phyloP scores from a whole-genome alignment of 2,797 vertebrate genomes.

The Lindbergichthys nudifrons region DNA sequence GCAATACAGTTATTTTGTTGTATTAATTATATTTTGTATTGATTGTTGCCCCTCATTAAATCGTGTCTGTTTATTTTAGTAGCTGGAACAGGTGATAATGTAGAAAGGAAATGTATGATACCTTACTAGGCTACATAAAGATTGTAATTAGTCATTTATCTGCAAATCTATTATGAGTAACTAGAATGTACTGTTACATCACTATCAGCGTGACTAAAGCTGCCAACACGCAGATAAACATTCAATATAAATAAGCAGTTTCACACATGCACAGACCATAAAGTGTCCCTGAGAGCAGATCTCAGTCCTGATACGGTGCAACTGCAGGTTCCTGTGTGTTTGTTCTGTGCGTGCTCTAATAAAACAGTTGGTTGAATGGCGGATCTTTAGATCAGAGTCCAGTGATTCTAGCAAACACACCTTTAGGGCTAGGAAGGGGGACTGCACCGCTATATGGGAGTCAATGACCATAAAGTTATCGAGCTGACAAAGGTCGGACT shows the following conservation, averaged over 20 bases:
- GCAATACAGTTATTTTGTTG: too few species aligned
- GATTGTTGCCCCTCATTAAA: not conserved
- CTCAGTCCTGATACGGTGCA: conserved; percentile 28
- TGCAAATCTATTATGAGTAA: conserved; percentile 15
- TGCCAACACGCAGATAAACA: not conserved
- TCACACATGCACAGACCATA: conserved; percentile 35
- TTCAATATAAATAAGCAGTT: conserved; percentile 21
- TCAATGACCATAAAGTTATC: conserved; percentile 61
- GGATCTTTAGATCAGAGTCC: conserved; percentile 77
- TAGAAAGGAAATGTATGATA: not conserved
- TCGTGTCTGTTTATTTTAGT: not conserved
- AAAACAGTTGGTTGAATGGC: conserved; percentile 57
- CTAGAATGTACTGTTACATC: not conserved
- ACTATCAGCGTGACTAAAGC: not conserved
- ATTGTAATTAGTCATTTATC: conserved; percentile 5
- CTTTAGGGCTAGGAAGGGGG: not conserved
- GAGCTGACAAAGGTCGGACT: conserved; percentile 30
- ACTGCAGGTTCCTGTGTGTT: conserved; percentile 54
- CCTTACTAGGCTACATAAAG: not conserved
- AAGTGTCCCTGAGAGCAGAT: conserved; percentile 46
- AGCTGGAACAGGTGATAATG: not conserved
- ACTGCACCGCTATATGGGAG: conserved; percentile 17
- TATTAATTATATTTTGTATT: not conserved
- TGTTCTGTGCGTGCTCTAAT: conserved; percentile 63
- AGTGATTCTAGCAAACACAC: conserved; percentile 63